Evolutionary conservation across 1,140 invertebrate species (phyloP).

Genomic region (Triops longicaudatus): DNA sequence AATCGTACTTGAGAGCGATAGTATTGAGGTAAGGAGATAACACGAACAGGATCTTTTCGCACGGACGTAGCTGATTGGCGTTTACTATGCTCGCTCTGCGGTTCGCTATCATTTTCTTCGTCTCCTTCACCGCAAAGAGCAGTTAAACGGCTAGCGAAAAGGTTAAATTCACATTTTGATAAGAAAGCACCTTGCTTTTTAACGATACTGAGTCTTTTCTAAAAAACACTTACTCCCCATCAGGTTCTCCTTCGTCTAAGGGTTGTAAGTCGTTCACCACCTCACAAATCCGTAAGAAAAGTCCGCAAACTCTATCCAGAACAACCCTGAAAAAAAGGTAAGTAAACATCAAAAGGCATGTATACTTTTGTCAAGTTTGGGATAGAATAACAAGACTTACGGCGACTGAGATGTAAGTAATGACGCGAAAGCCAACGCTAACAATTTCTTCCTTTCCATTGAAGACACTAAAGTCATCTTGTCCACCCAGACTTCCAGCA

Average conservation of each 20-base stretch:
- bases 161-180: neutral
- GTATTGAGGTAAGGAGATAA: constrained; percentile 26
- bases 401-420: constrained; percentile 45
- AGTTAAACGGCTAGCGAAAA: constrained; percentile 22
- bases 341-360: too few species aligned
- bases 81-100: constrained; percentile 25
- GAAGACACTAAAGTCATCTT: constrained; percentile 68
- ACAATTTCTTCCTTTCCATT: constrained; percentile 68
- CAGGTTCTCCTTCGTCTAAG: constrained; percentile 55
- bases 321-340: constrained; percentile 47
- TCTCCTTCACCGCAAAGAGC: neutral
- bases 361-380: constrained; percentile 3
- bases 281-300: constrained; percentile 69
- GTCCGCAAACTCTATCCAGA: constrained; percentile 60
- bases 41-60: constrained; percentile 25
- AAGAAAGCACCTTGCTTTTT: too few species aligned
- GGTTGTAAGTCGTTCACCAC: constrained; percentile 76
- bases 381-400: constrained; percentile 33
- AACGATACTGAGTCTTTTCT: too few species aligned
- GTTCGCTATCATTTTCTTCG: constrained; percentile 20
- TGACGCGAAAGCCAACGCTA: constrained; percentile 70
- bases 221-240: constrained; percentile 66
- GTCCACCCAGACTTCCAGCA: constrained; percentile 69
- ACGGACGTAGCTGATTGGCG: neutral
- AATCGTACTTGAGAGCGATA: constrained; percentile 24